phyloP scores from a whole-genome alignment of 1,140 invertebrate species.

The Ganaspis sp. region DNA sequence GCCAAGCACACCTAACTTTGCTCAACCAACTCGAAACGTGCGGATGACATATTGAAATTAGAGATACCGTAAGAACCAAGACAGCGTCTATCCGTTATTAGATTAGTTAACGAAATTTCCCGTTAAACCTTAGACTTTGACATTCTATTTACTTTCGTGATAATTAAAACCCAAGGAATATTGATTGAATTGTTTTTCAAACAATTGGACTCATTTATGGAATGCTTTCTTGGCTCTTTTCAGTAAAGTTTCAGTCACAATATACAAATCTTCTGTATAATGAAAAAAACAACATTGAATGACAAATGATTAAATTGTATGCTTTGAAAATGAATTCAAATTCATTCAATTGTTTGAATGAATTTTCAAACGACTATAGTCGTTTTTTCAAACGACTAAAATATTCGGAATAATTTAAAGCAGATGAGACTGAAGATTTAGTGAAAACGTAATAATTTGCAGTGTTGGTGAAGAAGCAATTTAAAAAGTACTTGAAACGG shows the following conservation, averaged over 20 bases:
- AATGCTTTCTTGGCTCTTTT: no score
- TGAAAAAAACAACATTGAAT: no score
- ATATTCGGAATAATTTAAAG: not conserved
- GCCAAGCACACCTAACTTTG: conserved; percentile 21
- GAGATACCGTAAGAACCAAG: conserved; percentile 22
- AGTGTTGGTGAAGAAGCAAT: not conserved
- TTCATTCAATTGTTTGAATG: no score
- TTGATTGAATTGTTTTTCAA: no score
- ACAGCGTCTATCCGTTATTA: conserved; percentile 9
- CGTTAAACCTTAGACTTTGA: not conserved
- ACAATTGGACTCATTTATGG: no score
- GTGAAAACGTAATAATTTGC: not conserved
- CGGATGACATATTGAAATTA: conserved; percentile 27
- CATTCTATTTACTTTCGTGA: not conserved
- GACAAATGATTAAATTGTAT: no score
- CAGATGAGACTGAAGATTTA: not conserved
- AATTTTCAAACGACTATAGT: no score
- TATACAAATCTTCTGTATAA: no score
- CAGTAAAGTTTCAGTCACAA: no score
- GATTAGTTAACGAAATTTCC: conserved; percentile 18
- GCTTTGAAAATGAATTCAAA: no score
- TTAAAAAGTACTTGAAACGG: not conserved
- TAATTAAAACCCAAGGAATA: no score
- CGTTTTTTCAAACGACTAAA: not conserved
- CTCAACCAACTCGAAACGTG: conserved; percentile 24